Conservation (phyloP, 92 coral and sea anemone genomes). For the Paramuricea clavata region DNA sequence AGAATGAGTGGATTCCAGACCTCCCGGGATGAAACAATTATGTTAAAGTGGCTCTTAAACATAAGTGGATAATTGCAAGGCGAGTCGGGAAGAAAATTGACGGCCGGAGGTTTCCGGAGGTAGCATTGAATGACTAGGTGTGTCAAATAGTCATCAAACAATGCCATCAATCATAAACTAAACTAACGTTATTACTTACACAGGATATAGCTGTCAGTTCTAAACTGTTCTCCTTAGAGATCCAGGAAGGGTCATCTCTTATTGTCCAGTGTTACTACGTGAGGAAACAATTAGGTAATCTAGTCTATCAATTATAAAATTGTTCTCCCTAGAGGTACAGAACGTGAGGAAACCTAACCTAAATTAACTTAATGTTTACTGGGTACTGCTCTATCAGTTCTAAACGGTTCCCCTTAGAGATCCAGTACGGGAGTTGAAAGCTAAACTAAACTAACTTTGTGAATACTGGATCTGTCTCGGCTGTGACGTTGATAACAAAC, state of each 20-base stretch:
- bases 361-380: background rate
- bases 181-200: too few species aligned
- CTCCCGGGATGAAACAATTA: slow-evolving; percentile 10
- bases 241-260: too few species aligned
- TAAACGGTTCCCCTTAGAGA: background rate
- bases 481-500: background rate
- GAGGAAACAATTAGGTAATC: too few species aligned
- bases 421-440: background rate
- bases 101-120: too few species aligned
- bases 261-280: too few species aligned
- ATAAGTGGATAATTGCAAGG: slow-evolving; percentile 1
- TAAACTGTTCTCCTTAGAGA: too few species aligned
- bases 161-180: background rate
- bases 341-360: background rate
- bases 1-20: background rate
- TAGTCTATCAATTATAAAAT: background rate
- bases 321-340: background rate
- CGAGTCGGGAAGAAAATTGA: background rate
- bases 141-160: background rate
- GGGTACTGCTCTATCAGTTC: background rate
- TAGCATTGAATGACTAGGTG: too few species aligned
- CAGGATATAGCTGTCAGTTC: too few species aligned
- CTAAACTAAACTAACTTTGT: too few species aligned
- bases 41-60: background rate
- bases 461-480: background rate